phyloP scores from a whole-genome alignment of 1,140 invertebrate species.

The Triops longicaudatus region DNA sequence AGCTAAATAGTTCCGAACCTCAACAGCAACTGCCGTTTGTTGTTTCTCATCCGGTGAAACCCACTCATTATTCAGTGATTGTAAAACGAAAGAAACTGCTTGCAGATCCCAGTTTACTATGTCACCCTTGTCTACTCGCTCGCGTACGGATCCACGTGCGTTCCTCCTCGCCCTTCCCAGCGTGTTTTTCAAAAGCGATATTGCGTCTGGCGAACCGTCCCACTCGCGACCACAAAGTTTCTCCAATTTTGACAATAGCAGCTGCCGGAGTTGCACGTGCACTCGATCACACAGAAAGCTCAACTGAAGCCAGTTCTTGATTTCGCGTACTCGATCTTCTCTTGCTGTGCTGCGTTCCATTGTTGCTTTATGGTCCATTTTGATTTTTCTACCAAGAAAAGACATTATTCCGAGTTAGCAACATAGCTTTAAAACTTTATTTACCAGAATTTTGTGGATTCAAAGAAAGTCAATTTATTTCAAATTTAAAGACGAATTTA shows the following conservation, averaged over 20 bases:
- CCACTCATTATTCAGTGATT: neutral
- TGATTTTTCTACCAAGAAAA: too few relatives aligned
- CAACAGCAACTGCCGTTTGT: neutral
- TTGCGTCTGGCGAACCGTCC: neutral
- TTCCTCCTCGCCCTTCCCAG: neutral
- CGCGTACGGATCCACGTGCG: neutral
- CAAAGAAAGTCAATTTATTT: too few relatives aligned
- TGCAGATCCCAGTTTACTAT: neutral
- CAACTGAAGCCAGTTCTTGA: neutral
- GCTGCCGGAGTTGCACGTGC: neutral
- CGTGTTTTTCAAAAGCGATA: neutral
- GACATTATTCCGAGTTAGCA: too few relatives aligned
- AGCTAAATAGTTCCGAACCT: neutral
- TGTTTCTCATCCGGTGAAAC: neutral
- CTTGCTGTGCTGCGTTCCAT: too few relatives aligned
- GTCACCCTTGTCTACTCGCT: too few relatives aligned
- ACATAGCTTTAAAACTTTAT: too few relatives aligned
- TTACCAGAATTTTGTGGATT: too few relatives aligned
- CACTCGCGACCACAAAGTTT: neutral
- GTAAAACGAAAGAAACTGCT: neutral
- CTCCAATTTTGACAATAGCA: neutral
- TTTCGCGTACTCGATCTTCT: neutral
- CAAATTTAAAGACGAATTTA: too few relatives aligned
- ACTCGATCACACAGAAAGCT: neutral
- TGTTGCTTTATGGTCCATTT: too few relatives aligned